Evolutionary conservation across 2,888 invertebrate genomes (phyloP), one percentile per base, ranked within the genome.

Genomic region (Lutraria lutraria): DNA sequence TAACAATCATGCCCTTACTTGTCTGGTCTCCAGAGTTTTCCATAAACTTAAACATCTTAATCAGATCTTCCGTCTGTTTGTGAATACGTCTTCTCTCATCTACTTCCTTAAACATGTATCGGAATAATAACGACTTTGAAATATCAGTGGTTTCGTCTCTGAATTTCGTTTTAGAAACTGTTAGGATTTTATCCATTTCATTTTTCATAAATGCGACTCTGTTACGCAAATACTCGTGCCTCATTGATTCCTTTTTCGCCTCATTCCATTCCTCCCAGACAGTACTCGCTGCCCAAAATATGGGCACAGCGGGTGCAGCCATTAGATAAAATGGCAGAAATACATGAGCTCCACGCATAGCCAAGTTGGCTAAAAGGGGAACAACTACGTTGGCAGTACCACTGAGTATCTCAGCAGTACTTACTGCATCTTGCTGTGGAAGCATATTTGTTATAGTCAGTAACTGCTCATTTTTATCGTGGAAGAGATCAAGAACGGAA

Each of bases 181-280:
- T 25, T 31, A 84, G 13, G 68, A 84, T 53, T 72, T 63, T 52
- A 19, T 72, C 29, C 19, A 54, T 76, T 31, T 84, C 84, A 19
- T 10, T 81, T 31, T 81, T 80, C 68, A 90, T 34, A 34, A 83
- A 88, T 25, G 63, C 52, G 10, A 83, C 84, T 25, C 53, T 63
- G 29, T 88, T 19, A 34, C 8, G 6, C 81, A 79, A 68, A 6
- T 85, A 85, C 3, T 84, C 43, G 12, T 54, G 43, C 19, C 90
- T 43, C 60, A 81, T 63, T n/a, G 81, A 12, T 52, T 86, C 88
- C 31, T 88, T 63, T 4, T 83, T 72, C 72, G 81, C n/a, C 10
- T 86, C 81, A 13, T 84, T 63, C 29, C 83, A 56, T 19, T 90
- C 90, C 31, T 90, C 90, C n/a, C 83, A 34, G 13, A 90, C 29